Percentiles rank a stretch among this genome's conserved stretches.
phyloP scores from a whole-genome alignment of 2,113 vertebrate species.

The Ptychochromis oligacanthus region DNA sequence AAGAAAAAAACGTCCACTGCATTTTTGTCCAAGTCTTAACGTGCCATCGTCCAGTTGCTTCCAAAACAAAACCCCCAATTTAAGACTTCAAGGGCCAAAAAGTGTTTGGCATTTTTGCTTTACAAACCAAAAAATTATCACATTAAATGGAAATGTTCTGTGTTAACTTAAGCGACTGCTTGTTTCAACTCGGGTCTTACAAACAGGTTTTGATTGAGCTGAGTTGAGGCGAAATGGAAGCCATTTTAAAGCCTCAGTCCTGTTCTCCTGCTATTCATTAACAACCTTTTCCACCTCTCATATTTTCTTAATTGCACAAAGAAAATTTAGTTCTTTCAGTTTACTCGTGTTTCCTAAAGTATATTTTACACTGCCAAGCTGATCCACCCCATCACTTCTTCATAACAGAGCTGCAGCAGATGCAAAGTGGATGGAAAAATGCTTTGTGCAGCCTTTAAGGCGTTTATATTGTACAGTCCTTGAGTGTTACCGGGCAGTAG shows the following conservation, averaged over 20 bases:
- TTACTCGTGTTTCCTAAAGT: neutral
- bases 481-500: neutral
- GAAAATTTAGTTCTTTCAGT: slow-evolving; percentile 3
- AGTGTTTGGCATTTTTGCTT: neutral
- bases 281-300: neutral
- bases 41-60: neutral
- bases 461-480: slow-evolving; percentile 16
- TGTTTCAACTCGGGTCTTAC: neutral
- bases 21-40: no score
- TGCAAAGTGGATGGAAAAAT: neutral
- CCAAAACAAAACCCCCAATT: neutral
- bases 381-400: neutral
- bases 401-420: neutral
- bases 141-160: neutral
- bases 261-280: neutral
- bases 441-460: neutral
- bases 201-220: neutral
- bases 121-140: neutral
- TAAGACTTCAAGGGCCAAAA: neutral
- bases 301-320: slow-evolving; percentile 38
- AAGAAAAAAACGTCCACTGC: neutral
- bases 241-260: neutral
- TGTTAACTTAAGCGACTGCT: neutral
- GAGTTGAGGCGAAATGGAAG: neutral
- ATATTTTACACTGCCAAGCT: slow-evolving; percentile 17